Conservation (phyloP, 2,888 invertebrate species). For the Drosophila conformis region DNA sequence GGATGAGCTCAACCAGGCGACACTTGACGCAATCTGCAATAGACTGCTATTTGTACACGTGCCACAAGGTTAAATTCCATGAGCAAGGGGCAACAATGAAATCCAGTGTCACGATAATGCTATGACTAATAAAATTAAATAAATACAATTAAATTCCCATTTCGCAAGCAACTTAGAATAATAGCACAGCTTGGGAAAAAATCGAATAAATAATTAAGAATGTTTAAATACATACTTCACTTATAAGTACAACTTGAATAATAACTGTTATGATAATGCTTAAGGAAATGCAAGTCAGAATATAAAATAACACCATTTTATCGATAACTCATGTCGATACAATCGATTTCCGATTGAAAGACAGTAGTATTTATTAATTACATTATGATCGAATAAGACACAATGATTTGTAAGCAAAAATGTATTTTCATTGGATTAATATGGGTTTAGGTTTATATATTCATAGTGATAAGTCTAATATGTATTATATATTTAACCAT, state of each 20-base stretch:
- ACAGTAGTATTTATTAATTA: too few relatives aligned
- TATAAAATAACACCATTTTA: accelerated
- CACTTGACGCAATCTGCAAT: slow-evolving; percentile 70
- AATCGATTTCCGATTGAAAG: background rate
- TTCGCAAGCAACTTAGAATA: background rate
- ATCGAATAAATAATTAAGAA: background rate
- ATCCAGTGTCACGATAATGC: background rate
- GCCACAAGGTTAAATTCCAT: slow-evolving; percentile 34
- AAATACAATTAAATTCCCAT: background rate
- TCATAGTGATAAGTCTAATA: too few relatives aligned
- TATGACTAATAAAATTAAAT: background rate
- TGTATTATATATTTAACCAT: too few relatives aligned
- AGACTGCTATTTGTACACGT: slow-evolving; percentile 53
- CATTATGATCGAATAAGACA: background rate
- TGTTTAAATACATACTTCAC: accelerated
- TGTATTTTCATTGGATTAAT: too few relatives aligned
- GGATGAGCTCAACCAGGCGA: slow-evolving; percentile 31
- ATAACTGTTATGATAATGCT: background rate
- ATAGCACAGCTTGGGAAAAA: too few relatives aligned
- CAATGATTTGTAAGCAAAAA: background rate
- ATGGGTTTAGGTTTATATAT: too few relatives aligned
- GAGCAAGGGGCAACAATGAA: background rate
- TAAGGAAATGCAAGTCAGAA: background rate
- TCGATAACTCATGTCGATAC: background rate
- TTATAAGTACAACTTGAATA: background rate